Base-by-base conservation (phyloP, 2,113 vertebrate species). In the Channa argus region DNA sequence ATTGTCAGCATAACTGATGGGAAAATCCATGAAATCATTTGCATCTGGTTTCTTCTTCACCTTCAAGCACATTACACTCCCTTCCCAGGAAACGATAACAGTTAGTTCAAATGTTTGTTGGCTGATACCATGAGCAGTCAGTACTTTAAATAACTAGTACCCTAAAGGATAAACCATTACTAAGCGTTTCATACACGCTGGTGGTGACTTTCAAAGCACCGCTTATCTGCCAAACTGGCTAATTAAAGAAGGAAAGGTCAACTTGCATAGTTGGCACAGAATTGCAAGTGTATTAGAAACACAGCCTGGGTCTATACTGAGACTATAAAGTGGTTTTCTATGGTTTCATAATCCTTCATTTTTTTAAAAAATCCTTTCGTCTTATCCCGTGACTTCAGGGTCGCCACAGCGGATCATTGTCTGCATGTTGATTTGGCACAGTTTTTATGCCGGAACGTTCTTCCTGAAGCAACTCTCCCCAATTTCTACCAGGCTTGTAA, bases 111-210 rank as follows among this genome's bases (percentile, higher is more conserved):
- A 60, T 39, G 3, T 37, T 50, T 15, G 51, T 7, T 0, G 54
- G 34, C 24, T 55, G 37, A 69, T 41, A 65, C 24, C 53, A 55
- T 58, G 52, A 59, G 72, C 58, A 74, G 15, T 15, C 37, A 45
- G 50, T 61, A 39, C 62, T 7, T 50, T 68, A 43, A 77, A 82
- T 39, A 63, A 43, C 43, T n/a, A 52, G 45, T 64, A 46, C 47
- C 9, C 1, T 13, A 43, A 50, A 54, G 76, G 70, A 78, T 76
- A 71, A 61, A 11, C 0, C n/a, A 47, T 24, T 49, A 63, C 14
- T 46, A 14, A 54, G 36, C 38, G 12, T 62, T 62, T 55, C 12
- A 50, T 38, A 46, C 58, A 65, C 15, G 39, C 46, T 46, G 46
- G 44, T 36, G 15, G 4, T 1, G 2, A 58, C 24, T 41, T 79